These are phyloP conservation scores for Anabas testudineus DNA, from an alignment of 2,797 vertebrate species.

Conservation along the genomic window DNA sequence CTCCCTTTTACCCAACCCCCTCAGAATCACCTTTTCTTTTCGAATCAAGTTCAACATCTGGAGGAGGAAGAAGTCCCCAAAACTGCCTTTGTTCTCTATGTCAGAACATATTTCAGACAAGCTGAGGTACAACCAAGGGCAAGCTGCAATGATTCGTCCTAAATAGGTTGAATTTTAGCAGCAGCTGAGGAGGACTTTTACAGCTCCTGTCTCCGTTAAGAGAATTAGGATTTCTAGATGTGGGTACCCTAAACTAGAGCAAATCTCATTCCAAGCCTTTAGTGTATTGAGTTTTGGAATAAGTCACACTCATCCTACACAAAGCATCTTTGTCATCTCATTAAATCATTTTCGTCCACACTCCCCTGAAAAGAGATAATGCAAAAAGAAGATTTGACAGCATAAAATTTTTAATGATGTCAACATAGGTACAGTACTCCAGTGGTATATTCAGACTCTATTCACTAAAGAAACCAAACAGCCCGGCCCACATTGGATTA, in stretches of 20 bases:
- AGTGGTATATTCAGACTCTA: conserved; percentile 39
- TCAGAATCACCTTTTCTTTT: conserved; percentile 74
- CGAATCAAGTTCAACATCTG: conserved; percentile 78
- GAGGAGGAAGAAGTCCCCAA: conserved; percentile 53
- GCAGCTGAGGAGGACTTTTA: conserved; percentile 19
- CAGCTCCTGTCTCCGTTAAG: conserved; percentile 31
- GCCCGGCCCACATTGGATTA: conserved; percentile 52
- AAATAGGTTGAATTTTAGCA: conserved; percentile 51
- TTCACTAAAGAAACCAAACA: conserved; percentile 55
- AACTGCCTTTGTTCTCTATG: conserved; percentile 66
- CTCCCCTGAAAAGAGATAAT: conserved; percentile 34
- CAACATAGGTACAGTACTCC: conserved; percentile 48
- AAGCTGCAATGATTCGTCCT: conserved; percentile 58
- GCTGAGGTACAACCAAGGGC: conserved; percentile 40
- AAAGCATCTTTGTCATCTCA: conserved; percentile 43
- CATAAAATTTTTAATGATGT: conserved; percentile 50
- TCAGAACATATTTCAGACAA: conserved; percentile 53
- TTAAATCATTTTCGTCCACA: conserved; percentile 46
- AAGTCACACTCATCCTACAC: conserved; percentile 18
- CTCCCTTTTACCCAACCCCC: conserved; percentile 19
- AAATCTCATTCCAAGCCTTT: conserved; percentile 5
- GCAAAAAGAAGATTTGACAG: conserved; percentile 43
- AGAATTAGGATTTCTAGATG: conserved; percentile 13
- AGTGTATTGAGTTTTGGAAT: conserved; percentile 10
- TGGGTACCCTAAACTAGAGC: conserved; percentile 5